Evolutionary conservation across 2,888 invertebrate genomes (phyloP), one percentile per base, ranked within the genome.

Genomic region (Bruchidius siliquastri): DNA sequence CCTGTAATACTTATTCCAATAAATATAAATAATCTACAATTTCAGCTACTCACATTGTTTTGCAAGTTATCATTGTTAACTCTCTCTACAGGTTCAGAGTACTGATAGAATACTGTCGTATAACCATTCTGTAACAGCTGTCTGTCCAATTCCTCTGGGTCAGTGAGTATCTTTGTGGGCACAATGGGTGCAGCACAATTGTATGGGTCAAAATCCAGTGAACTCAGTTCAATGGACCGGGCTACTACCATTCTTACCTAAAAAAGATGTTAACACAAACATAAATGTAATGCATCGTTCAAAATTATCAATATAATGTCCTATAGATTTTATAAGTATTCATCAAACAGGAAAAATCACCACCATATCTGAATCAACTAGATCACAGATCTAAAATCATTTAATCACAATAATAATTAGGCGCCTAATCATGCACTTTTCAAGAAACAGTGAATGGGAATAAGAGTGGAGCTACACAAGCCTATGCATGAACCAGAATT

Each of bases 221-320:
- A 82, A 70, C 93, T 91, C n/a, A 96, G 94, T 86, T 96, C 96
- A 68, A 96, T 92, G 32, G 96, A 96, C 78, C 98, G 91, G 68
- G 98, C 98, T 74, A 98, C 98, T 79, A 98, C 93, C 84, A 98
- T 92, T 74, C 97, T 92, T 82, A 98, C 96, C 83, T 84, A 72
- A 68, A 80, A 79, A 0, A 67, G 20, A 68, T 68, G 22, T 10
- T 10, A 22, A 22, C 13, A 68, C 13, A 18, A 22, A 20, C 22
- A 68, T 6, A 22, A n/a, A 0, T 68, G 22, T 22, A 68, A n/a
- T n/a, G n/a, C n/a, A n/a, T n/a, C n/a, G n/a, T n/a, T n/a, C n/a
- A n/a, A n/a, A n/a, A n/a, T n/a, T n/a, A n/a, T n/a, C n/a, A n/a
- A n/a, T n/a, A n/a, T n/a, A n/a, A n/a, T n/a, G n/a, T n/a, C n/a